Percentiles rank a stretch among this genome's conserved stretches.
These are phyloP conservation scores for Brachionus angularis DNA, from an alignment of 1,140 invertebrate species.

Conservation along the genomic window DNA sequence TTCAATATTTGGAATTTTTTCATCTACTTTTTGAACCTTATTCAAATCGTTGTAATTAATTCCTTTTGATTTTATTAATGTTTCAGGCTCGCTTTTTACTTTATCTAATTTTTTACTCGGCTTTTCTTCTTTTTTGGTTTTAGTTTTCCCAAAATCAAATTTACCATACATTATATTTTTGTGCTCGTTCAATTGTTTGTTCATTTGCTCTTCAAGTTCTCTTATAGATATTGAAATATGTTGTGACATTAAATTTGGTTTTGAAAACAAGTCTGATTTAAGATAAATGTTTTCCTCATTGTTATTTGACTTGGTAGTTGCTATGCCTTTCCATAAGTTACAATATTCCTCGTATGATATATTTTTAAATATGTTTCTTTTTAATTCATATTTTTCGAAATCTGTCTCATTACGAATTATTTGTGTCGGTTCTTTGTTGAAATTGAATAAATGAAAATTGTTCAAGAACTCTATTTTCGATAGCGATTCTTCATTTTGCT, in stretches of 20 bases:
- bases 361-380: background rate
- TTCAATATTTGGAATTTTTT: background rate
- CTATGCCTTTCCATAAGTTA: constrained; percentile 26
- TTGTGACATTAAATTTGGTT: constrained; percentile 33
- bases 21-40: too few species aligned
- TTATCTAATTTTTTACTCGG: background rate
- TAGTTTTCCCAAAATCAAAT: constrained; percentile 23
- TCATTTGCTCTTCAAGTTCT: constrained; percentile 36
- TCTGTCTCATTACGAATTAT: background rate
- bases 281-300: constrained; percentile 32
- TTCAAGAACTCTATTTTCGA: too few species aligned
- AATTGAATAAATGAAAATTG: constrained; percentile 31
- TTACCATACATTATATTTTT: constrained; percentile 30
- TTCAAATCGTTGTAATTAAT: constrained; percentile 15
- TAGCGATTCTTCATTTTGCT: too few species aligned
- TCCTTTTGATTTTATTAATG: background rate
- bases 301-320: constrained; percentile 30
- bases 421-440: constrained; percentile 18
- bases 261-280: constrained; percentile 9
- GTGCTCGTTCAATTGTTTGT: constrained; percentile 23
- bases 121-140: too few species aligned
- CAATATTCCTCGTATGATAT: constrained; percentile 35
- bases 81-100: background rate
- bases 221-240: constrained; percentile 26
- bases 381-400: background rate